Percentiles rank a stretch among this genome's conserved stretches.
These are phyloP conservation scores for Nomada flava DNA, from an alignment of 2,888 invertebrate genomes.

Conservation along the genomic window DNA sequence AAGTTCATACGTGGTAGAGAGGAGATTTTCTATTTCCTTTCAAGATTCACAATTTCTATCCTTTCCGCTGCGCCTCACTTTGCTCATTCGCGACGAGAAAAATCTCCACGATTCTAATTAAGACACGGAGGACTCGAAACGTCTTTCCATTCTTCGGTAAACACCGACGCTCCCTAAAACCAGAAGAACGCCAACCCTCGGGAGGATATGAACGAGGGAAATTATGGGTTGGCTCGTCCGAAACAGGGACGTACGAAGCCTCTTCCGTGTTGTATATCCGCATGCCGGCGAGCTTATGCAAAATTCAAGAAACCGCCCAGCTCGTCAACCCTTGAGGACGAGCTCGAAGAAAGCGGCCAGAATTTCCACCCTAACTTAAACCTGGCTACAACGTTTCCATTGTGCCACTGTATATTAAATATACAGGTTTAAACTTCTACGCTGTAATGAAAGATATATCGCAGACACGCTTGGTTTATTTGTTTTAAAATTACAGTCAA, in stretches of 20 bases:
- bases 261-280: neutral
- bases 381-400: neutral
- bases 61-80: neutral
- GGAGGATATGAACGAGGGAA: neutral
- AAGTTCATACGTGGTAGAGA: neutral
- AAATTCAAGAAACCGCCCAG: conserved; percentile 32
- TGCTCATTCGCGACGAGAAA: neutral
- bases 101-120: conserved; percentile 17
- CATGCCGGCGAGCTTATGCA: conserved; percentile 1
- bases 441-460: neutral
- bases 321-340: conserved; percentile 17
- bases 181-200: neutral
- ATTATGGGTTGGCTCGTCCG: neutral
- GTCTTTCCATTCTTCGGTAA: neutral
- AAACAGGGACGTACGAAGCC: neutral
- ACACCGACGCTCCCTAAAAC: neutral
- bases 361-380: neutral
- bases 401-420: neutral
- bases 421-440: neutral
- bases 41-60: neutral
- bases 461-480: too few species aligned
- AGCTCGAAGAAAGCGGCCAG: conserved; percentile 1
- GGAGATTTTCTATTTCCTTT: neutral
- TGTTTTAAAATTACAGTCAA: too few species aligned
- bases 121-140: neutral